Evolutionary conservation across 2,888 invertebrate genomes (phyloP), one percentile per base, ranked within the genome.

Genomic region (Agrenia bidenticulata): DNA sequence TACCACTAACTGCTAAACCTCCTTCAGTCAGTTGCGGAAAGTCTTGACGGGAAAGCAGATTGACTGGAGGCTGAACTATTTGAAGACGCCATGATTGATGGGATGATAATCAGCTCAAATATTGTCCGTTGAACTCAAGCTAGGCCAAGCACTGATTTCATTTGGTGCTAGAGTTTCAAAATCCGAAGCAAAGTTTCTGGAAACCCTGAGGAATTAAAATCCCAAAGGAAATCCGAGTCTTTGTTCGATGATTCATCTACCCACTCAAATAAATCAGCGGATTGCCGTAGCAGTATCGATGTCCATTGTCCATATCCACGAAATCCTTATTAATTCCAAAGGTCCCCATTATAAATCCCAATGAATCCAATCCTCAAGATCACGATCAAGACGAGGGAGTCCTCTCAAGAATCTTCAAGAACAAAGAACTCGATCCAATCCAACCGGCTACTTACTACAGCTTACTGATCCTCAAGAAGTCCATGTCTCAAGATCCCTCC

Each of bases 81-180:
- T n/a, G n/a, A n/a, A n/a, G n/a, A n/a, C n/a, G n/a, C n/a, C n/a
- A n/a, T n/a, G n/a, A n/a, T n/a, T n/a, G 39, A 39, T 39, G 39
- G 39, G 15, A 39, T 39, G 15, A 39, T 39, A 39, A 39, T 15
- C 39, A 15, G 39, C 39, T 11, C 39, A 39, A 39, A 39, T 45
- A 9, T n/a, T 45, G 17, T 45, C 51, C 55, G 55, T 42, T 65
- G 68, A 62, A 13, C 62, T 61, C 61, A 42, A 51, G 56, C 63
- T 71, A 63, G 67, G 65, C 70, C 68, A 71, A 71, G 68, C 70
- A 68, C 70, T 68, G 70, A 71, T 71, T 71, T 71, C 68, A 71
- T 68, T 71, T 71, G 70, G 70, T 71, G 70, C 70, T 71, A 71
- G 70, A 71, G 59, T 55, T 59, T 32, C 24, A n/a, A 27, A 55